Base-by-base conservation (phyloP, 2,797 vertebrate genomes). In the Capromys pilorides region DNA sequence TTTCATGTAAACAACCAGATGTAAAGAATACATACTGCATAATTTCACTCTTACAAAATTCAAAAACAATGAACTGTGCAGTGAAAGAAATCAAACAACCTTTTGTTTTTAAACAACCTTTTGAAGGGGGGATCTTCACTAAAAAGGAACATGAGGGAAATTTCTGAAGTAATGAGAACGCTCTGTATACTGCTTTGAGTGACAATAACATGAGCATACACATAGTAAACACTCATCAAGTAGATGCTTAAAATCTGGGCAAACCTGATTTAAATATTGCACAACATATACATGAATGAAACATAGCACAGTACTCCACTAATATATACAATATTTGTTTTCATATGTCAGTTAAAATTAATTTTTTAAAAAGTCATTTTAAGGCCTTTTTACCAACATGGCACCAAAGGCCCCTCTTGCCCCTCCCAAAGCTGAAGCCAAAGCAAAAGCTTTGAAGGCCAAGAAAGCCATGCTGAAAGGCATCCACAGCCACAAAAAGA, bases 11-110 rank as follows among this genome's bases (percentile, higher is more conserved):
- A 95, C 61, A 78, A 16, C 5, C 16, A 66, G 45, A 69, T 7
- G 41, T 31, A 81, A 90, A 57, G 57, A 61, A 33, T 59, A 31
- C 33, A 62, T 31, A 33, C 11, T 45, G 19, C 14, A 66, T 88
- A 64, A 96, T 78, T 91, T 93, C 57, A 86, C 33, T 81, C 71
- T 77, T 28, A 67, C 45, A 13, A 93, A 83, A 24, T 54, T 90
- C 28, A 78, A 51, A 28, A 91, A 87, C 0, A 86, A 71, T 83
- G 1, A 82, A 91, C 57, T 49, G 62, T 36, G 36, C 8, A 41
- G 16, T 78, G 54, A 79, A 69, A 93, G 51, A 88, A 94, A 87
- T 75, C 19, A 67, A 78, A 86, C 2, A 80, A 18, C 26, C 64
- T 94, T 41, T 90, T 92, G 69, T 57, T 57, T 57, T 75, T 14